Evolutionary conservation across 2,888 invertebrate genomes (phyloP).

Genomic region (Villa cingulata): DNA sequence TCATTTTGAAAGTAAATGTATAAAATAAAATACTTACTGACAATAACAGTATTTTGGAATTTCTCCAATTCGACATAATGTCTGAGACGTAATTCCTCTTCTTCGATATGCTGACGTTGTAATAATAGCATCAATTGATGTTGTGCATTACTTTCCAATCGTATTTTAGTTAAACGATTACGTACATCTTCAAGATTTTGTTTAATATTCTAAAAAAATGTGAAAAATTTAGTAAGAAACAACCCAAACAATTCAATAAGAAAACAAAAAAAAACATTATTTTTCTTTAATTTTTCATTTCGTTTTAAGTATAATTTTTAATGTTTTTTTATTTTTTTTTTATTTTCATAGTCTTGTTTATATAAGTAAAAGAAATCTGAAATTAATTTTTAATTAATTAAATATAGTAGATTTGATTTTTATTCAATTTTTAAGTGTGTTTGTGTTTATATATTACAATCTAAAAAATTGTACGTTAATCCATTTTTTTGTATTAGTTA

Average conservation of each 20-base stretch:
- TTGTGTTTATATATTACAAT: no score
- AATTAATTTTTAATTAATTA: no score
- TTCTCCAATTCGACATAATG: conserved; percentile 36
- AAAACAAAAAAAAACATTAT: not conserved
- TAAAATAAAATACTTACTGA: conserved; percentile 20
- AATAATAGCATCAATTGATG: conserved; percentile 30
- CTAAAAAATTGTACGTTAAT: no score
- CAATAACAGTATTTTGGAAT: conserved; percentile 32
- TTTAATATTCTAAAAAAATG: conserved; percentile 30
- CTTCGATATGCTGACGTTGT: conserved; percentile 35
- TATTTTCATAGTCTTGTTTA: no score
- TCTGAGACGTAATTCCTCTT: conserved; percentile 33
- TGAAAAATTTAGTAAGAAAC: no score
- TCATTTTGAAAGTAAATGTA: no score
- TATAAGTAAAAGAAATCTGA: no score
- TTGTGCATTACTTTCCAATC: conserved; percentile 32
- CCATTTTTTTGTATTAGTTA: no score
- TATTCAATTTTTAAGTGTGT: no score
- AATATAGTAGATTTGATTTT: no score
- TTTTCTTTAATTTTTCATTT: not conserved
- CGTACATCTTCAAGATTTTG: conserved; percentile 33
- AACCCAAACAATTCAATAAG: not conserved
- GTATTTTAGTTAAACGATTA: conserved; percentile 29
- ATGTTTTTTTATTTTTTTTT: not conserved
- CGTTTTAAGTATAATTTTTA: not conserved